A percentile compares a stretch with the other conserved stretches of the same genome.
These are phyloP conservation scores for Quiscalus mexicanus DNA, from an alignment of 2,113 vertebrate species.

Conservation along the genomic window DNA sequence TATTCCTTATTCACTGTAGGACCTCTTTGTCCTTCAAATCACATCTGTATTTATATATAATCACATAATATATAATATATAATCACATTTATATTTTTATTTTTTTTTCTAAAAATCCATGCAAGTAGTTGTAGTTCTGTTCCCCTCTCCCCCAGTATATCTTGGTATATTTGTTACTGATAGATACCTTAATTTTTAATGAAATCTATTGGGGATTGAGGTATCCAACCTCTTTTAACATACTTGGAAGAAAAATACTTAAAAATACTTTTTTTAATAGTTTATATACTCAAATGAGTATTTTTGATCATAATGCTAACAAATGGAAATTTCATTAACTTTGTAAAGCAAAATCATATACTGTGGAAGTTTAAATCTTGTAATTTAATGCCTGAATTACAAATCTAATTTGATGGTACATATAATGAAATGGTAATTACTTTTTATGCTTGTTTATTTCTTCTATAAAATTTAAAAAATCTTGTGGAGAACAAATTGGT, in stretches of 20 bases:
- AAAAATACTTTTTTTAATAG: neutral
- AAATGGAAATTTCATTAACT: neutral
- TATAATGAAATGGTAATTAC: neutral
- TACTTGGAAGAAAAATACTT: neutral
- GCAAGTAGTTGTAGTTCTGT: neutral
- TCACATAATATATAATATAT: too few relatives aligned
- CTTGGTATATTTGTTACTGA: neutral
- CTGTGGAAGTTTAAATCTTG: neutral
- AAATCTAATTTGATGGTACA: neutral
- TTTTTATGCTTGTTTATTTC: neutral
- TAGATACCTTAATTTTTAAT: neutral
- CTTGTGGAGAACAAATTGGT: neutral
- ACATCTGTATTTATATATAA: neutral
- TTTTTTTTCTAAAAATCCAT: neutral
- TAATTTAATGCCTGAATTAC: neutral
- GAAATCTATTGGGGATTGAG: neutral
- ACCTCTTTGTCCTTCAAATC: neutral
- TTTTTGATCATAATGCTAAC: neutral
- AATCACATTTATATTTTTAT: neutral
- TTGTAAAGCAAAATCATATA: neutral
- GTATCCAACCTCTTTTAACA: neutral
- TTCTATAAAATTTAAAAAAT: neutral
- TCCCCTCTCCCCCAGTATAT: rapidly evolving
- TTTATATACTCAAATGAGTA: neutral
- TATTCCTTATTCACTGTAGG: neutral